Evolutionary conservation across 2,113 vertebrate genomes (phyloP).

Genomic region (Pseudopodoces humilis): DNA sequence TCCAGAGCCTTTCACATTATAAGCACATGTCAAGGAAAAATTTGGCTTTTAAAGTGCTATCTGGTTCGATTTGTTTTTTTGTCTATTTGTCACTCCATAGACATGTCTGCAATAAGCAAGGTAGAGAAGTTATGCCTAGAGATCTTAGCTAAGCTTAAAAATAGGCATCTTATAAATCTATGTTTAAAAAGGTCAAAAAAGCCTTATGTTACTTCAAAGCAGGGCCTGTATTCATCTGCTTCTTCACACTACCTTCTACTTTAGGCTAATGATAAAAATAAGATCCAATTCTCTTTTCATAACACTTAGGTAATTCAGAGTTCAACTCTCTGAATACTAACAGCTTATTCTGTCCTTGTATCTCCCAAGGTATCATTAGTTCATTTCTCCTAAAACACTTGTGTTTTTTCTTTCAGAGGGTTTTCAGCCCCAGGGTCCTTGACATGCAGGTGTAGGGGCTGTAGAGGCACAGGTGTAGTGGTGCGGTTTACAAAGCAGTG

Average conservation of each 20-base stretch:
- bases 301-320: background rate
- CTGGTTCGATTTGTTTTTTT: background rate
- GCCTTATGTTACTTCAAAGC: background rate
- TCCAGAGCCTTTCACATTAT: background rate
- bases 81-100: background rate
- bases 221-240: background rate
- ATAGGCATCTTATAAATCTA: background rate
- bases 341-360: rapidly evolving
- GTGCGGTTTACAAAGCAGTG: background rate
- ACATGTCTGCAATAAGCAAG: background rate
- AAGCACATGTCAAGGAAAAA: background rate
- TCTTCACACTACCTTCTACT: background rate
- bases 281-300: background rate
- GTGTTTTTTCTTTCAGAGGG: background rate
- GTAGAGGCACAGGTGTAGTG: no score
- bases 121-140: background rate
- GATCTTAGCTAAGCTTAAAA: background rate
- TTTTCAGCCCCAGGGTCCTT: background rate
- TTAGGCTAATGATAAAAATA: background rate
- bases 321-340: background rate
- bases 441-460: background rate
- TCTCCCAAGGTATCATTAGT: background rate
- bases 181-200: background rate
- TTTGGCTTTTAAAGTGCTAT: background rate
- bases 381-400: background rate